phyloP scores from a whole-genome alignment of 1,140 invertebrate genomes.

The Colletes gigas region DNA sequence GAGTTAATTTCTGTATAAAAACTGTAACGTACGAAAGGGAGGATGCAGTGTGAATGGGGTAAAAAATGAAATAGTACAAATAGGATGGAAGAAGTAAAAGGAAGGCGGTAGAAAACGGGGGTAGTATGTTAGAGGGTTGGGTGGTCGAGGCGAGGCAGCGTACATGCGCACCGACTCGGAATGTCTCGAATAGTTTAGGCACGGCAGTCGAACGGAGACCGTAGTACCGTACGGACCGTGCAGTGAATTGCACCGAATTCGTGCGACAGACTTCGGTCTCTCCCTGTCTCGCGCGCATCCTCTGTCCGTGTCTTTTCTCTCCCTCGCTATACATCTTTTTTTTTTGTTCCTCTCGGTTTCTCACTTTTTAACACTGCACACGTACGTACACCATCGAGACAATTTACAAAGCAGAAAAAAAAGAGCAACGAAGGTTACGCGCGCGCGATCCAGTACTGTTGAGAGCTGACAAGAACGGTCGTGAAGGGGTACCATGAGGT shows the following conservation, averaged over 20 bases:
- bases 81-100: slow-evolving; percentile 1
- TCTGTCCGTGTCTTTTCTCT: slow-evolving; percentile 16
- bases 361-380: slow-evolving; percentile 1
- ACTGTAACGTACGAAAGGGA: background rate
- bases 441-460: background rate
- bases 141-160: background rate
- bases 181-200: slow-evolving; percentile 24
- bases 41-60: background rate
- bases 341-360: background rate
- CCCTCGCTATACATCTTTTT: slow-evolving; percentile 5
- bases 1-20: background rate
- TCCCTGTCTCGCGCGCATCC: slow-evolving; percentile 6
- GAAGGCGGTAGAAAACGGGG: slow-evolving; percentile 29
- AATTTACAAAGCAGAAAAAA: background rate
- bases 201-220: slow-evolving; percentile 66
- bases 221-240: slow-evolving; percentile 55
- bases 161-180: slow-evolving; percentile 13
- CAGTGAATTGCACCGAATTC: slow-evolving; percentile 51
- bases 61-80: slow-evolving; percentile 12
- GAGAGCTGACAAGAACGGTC: background rate
- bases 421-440: background rate
- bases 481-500: too few relatives aligned
- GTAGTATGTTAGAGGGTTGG: slow-evolving; percentile 57
- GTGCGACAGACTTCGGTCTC: slow-evolving; percentile 24
- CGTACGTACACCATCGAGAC: background rate